Conservation (phyloP, 2,888 invertebrate genomes). For the Abrostola tripartita region DNA sequence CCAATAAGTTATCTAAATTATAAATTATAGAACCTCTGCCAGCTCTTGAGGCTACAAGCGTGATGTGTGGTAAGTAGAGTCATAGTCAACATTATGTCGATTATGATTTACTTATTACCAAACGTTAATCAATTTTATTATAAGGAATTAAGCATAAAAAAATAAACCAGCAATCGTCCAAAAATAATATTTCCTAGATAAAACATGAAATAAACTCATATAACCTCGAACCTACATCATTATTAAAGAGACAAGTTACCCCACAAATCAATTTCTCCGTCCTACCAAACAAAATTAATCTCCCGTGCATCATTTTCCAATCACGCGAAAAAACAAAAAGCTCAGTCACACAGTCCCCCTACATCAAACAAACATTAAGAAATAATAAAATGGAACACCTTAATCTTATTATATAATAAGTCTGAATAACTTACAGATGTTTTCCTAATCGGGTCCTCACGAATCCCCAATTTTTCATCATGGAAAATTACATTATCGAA, state of each 20-base stretch:
- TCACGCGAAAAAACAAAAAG: constrained; percentile 56
- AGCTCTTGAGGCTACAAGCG: no score
- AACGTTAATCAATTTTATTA: no score
- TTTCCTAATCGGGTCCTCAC: constrained; percentile 82
- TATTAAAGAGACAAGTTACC: constrained; percentile 8
- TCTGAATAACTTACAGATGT: constrained; percentile 85
- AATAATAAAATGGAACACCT: constrained; percentile 80
- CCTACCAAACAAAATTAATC: constrained; percentile 56
- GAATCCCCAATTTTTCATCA: constrained; percentile 85
- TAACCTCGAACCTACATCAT: constrained; percentile 2
- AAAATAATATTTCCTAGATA: neutral
- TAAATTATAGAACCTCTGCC: no score
- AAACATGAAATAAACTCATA: neutral
- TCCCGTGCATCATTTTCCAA: constrained; percentile 65
- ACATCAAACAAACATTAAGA: constrained; percentile 84
- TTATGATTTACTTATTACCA: no score
- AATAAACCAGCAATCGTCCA: neutral
- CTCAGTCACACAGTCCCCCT: constrained; percentile 51
- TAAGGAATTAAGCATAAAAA: no score
- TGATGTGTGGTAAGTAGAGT: no score
- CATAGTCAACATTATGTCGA: no score
- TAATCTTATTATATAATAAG: constrained; percentile 86
- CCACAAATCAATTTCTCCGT: constrained; percentile 36
- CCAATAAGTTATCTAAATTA: no score
- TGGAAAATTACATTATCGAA: constrained; percentile 83